Conservation (phyloP, 2,888 invertebrate species). For the Rhorus exstirpatorius region DNA sequence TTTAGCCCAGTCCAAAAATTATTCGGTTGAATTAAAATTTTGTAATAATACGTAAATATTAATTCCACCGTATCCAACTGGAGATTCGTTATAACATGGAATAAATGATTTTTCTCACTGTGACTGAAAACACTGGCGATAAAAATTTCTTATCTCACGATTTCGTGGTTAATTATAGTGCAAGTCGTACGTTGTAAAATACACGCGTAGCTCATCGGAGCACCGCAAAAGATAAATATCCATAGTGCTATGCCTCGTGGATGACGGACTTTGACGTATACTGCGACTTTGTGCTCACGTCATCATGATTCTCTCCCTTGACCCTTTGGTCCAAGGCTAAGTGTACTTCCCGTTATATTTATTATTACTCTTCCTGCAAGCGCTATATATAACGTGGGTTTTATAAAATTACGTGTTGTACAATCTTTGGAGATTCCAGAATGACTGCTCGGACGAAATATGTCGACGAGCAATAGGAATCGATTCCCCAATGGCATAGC, state of each 20-base stretch:
- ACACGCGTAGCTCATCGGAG: neutral
- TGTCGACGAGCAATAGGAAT: no score
- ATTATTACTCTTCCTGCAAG: constrained; percentile 1
- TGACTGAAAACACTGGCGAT: no score
- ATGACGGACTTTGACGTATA: constrained; percentile 33
- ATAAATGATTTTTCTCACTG: no score
- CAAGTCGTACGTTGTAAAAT: constrained; percentile 4
- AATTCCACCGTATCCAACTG: no score
- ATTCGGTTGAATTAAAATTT: no score
- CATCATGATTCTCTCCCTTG: constrained; percentile 34
- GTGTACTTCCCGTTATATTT: neutral
- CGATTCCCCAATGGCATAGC: neutral
- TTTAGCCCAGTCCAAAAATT: no score
- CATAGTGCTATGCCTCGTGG: neutral
- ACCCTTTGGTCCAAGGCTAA: constrained; percentile 9
- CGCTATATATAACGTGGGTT: no score
- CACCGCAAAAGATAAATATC: neutral
- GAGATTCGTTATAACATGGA: no score
- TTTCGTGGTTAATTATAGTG: neutral
- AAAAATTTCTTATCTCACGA: neutral
- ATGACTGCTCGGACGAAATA: neutral
- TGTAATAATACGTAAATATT: no score
- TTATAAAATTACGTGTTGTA: no score
- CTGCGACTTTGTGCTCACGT: constrained; percentile 39
- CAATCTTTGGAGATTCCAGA: neutral